A percentile compares a stretch with the other conserved stretches of the same genome.
Conservation (phyloP, 2,113 vertebrate genomes). For the Malurus alboscapulatus region DNA sequence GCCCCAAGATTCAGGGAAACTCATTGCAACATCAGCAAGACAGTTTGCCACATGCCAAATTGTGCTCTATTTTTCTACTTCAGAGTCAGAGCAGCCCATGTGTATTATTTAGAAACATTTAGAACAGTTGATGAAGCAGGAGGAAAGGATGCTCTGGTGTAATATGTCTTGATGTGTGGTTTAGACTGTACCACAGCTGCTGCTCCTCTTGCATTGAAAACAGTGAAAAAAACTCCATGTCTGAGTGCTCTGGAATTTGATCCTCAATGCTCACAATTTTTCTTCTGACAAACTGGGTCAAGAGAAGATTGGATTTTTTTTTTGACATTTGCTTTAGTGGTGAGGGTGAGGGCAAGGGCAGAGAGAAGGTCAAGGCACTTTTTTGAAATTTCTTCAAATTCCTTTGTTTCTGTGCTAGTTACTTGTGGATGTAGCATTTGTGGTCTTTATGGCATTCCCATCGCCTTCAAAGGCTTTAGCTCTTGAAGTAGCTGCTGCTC, state of each 20-base stretch:
- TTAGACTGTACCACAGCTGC: background rate
- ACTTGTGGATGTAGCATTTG: fast-evolving
- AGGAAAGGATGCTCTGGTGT: background rate
- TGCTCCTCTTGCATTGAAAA: background rate
- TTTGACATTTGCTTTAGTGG: background rate
- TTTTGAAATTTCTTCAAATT: background rate
- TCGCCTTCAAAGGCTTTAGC: background rate
- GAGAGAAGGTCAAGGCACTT: background rate
- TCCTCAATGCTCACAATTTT: background rate
- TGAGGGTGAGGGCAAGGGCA: background rate
- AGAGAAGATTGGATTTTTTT: background rate
- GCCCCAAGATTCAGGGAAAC: background rate
- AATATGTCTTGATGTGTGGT: background rate
- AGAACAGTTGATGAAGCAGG: background rate
- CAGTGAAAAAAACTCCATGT: background rate
- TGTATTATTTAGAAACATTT: background rate
- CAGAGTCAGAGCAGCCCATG: background rate
- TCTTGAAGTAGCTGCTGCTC: background rate
- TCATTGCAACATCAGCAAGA: background rate
- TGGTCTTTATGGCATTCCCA: background rate
- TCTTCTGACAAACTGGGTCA: background rate
- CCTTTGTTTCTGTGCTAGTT: background rate
- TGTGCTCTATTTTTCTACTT: background rate
- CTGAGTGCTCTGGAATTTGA: background rate
- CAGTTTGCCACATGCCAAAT: background rate